Evolutionary conservation across 1,140 invertebrate species (phyloP).

Genomic region (Hylyphantes graminicola): DNA sequence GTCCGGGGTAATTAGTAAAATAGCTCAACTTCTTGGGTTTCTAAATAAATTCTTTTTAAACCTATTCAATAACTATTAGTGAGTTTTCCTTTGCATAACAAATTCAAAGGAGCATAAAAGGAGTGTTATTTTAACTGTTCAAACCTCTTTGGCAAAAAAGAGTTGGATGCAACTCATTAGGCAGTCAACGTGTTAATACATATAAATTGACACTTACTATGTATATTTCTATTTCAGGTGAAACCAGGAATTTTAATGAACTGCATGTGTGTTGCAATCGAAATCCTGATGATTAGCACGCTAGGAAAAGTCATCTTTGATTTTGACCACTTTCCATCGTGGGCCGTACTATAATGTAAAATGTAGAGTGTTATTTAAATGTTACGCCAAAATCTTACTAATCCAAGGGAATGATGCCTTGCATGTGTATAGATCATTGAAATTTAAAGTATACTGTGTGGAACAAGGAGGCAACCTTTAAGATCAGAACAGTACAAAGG

Average conservation of each 20-base stretch:
- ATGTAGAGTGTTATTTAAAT: no score
- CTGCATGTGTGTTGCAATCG: constrained; percentile 77
- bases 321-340: constrained; percentile 71
- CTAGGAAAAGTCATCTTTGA: constrained; percentile 73
- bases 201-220: neutral
- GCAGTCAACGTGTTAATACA: neutral
- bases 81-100: neutral
- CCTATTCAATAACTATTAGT: neutral
- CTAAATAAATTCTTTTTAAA: neutral
- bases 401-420: no score
- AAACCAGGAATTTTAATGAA: constrained; percentile 83
- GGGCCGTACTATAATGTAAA: constrained; percentile 62
- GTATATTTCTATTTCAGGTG: constrained; percentile 66
- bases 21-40: no score
- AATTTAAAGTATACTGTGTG: no score
- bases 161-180: neutral
- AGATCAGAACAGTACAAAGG: no score
- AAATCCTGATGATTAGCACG: constrained; percentile 78
- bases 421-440: no score
- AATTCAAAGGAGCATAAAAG: neutral
- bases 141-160: neutral
- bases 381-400: no score
- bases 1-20: no score
- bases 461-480: no score
- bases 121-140: neutral